Evolutionary conservation across 2,888 invertebrate species (phyloP), one percentile per base, ranked within the genome.

Genomic region (Odontomyia ornata): DNA sequence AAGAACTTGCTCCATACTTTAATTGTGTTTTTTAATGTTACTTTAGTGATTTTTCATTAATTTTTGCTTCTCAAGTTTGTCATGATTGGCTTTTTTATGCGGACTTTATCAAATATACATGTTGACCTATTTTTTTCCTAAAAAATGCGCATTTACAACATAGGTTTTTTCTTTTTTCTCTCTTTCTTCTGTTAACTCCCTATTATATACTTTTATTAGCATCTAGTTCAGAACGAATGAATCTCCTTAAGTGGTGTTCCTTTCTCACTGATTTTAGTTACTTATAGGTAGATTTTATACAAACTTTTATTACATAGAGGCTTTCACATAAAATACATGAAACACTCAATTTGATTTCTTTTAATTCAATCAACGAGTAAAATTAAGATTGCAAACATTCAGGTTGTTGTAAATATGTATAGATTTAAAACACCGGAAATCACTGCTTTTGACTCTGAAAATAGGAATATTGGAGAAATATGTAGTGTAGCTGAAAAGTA

Each of bases 401-500:
- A 73, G 57, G 57, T 73, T 60, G 69, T 69, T 72, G 28, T 72
- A 72, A 23, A 43, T 67, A 30, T 43, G 25, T 18, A 67, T 69
- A 57, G n/a, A 36, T 67, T 52, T 15, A 69, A 69, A 71, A 71
- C 64, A 65, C 75, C 76, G 76, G 64, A 76, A 77, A 79, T 79
- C 79, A 79, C 76, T 79, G 79, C 43, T 76, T 76, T 77, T 77
- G 77, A 65, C 77, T 77, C 79, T 79, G 79, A 77, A 79, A 79
- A 76, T 36, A 64, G 75, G n/a, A 36, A 36, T 36, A 3, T 5
- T 36, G 36, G 9, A 36, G 9, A 36, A 36, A 36, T 36, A 3
- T 5, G 36, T 36, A 5, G 3, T 9, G 9, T n/a, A 3, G 5
- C 36, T 36, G 36, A 36, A 36, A 36, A 36, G 3, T 3, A 36